These are phyloP conservation scores for Aphis gossypii DNA, from an alignment of 1,140 invertebrate species.

Conservation along the genomic window DNA sequence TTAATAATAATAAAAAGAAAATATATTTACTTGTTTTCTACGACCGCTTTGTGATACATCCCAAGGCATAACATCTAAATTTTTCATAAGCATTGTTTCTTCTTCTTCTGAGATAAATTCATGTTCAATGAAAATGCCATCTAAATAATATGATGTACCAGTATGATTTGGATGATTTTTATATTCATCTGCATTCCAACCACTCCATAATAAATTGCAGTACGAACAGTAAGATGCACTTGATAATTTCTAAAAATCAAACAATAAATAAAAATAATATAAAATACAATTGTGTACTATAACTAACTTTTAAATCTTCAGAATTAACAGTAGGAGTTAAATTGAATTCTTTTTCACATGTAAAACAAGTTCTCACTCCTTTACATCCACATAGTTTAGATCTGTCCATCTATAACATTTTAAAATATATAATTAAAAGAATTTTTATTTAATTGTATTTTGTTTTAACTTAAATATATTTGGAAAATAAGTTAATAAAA, in stretches of 20 bases:
- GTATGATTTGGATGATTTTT: slow-evolving; percentile 74
- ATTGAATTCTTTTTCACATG: slow-evolving; percentile 79
- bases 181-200: slow-evolving; percentile 72
- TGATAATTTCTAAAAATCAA: slow-evolving; percentile 58
- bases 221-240: slow-evolving; percentile 73
- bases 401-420: slow-evolving; percentile 70
- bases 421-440: neutral
- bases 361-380: slow-evolving; percentile 85
- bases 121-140: slow-evolving; percentile 75
- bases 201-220: slow-evolving; percentile 78
- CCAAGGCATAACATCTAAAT: slow-evolving; percentile 86
- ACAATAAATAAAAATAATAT: slow-evolving; percentile 60
- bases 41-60: slow-evolving; percentile 93
- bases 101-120: slow-evolving; percentile 81
- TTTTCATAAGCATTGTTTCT: slow-evolving; percentile 72
- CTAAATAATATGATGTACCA: slow-evolving; percentile 62
- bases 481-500: neutral
- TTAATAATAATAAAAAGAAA: slow-evolving; percentile 6
- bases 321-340: slow-evolving; percentile 60
- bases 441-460: neutral
- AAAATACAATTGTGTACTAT: slow-evolving; percentile 41
- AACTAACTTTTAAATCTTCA: slow-evolving; percentile 65
- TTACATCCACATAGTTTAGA: slow-evolving; percentile 87
- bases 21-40: slow-evolving; percentile 85
- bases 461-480: neutral